Evolutionary conservation across 2,797 vertebrate genomes (phyloP).

Genomic region (Avahi laniger): DNA sequence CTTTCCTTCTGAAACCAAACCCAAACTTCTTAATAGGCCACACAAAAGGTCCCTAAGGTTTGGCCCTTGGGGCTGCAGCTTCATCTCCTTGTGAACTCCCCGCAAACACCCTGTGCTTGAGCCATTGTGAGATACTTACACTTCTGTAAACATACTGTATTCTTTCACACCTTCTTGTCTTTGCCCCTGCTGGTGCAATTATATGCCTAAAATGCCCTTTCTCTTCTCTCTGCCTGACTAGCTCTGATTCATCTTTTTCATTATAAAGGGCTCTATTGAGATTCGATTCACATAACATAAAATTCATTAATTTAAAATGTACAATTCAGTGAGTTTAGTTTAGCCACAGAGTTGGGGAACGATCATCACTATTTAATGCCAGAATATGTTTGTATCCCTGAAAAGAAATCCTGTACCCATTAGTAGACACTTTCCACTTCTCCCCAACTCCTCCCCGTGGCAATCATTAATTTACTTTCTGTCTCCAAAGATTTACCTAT

Average conservation of each 20-base stretch:
- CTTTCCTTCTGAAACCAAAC: conserved; percentile 35
- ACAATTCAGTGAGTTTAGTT: neutral
- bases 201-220: neutral
- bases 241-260: neutral
- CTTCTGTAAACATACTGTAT: neutral
- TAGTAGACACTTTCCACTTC: neutral
- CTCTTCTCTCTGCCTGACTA: neutral
- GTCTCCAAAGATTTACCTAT: neutral
- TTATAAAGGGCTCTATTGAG: neutral
- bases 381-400: neutral
- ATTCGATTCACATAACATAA: neutral
- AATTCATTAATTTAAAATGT: conserved; percentile 21
- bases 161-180: neutral
- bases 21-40: neutral
- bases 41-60: neutral
- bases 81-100: neutral
- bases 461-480: neutral
- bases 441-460: neutral
- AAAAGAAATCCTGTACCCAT: neutral
- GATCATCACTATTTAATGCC: neutral
- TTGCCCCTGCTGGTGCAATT: neutral
- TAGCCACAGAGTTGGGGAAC: neutral
- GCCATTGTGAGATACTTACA: neutral
- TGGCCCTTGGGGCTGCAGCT: neutral
- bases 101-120: neutral